Evolutionary conservation across 1,140 invertebrate species (phyloP).

Genomic region (Phymastichus coffea): DNA sequence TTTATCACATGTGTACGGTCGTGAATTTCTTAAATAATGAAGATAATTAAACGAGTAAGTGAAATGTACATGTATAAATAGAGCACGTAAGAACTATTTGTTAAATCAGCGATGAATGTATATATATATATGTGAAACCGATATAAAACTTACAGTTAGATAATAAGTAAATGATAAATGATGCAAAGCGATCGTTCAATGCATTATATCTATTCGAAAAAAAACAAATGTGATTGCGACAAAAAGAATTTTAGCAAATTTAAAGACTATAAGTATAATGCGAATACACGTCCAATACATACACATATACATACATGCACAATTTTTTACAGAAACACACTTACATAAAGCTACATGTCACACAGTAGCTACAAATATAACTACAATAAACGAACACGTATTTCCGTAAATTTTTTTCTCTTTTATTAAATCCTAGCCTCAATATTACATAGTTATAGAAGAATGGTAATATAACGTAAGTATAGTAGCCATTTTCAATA

Average conservation of each 20-base stretch:
- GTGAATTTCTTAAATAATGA: too few species aligned
- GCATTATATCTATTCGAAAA: constrained; percentile 19
- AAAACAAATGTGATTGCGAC: background rate
- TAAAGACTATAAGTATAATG: constrained; percentile 27
- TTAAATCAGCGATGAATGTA: constrained; percentile 50
- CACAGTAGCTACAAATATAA: constrained; percentile 54
- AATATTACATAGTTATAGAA: too few species aligned
- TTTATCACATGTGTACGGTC: too few species aligned
- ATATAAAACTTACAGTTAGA: constrained; percentile 7
- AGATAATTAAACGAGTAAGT: too few species aligned
- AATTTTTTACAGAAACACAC: too few species aligned
- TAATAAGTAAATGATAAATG: background rate
- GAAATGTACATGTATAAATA: constrained; percentile 41
- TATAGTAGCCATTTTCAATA: too few species aligned
- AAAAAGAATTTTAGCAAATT: constrained; percentile 27
- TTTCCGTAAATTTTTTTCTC: constrained; percentile 50
- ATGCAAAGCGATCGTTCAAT: constrained; percentile 13
- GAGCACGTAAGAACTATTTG: constrained; percentile 46
- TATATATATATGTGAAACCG: constrained; percentile 38
- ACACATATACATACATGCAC: constrained; percentile 36
- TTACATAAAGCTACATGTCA: constrained; percentile 38
- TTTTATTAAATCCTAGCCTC: constrained; percentile 27
- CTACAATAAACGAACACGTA: constrained; percentile 58
- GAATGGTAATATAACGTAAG: too few species aligned
- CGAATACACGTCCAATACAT: too few species aligned